These are phyloP conservation scores for Steatocranus sp. DNA, from an alignment of 2,797 vertebrate species.

Conservation along the genomic window DNA sequence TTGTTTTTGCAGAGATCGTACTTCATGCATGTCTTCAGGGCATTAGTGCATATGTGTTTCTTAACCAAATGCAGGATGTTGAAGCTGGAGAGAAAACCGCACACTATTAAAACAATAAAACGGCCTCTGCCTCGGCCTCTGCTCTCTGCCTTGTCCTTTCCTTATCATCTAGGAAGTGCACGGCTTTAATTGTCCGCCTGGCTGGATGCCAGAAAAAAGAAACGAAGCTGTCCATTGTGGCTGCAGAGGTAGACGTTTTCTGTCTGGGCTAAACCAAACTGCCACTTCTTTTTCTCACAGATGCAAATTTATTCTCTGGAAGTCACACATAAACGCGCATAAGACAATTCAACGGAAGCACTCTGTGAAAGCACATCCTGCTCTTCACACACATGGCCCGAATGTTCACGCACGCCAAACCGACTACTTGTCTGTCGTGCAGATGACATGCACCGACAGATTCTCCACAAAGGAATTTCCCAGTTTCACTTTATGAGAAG, in stretches of 20 bases:
- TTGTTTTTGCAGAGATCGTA: not conserved
- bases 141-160: not conserved
- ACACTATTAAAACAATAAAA: not conserved
- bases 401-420: not conserved
- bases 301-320: slow-evolving; percentile 37
- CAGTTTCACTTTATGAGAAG: slow-evolving; percentile 42
- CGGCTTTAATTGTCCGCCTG: slow-evolving; percentile 31
- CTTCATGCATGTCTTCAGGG: not conserved
- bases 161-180: slow-evolving; percentile 16
- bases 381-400: not conserved
- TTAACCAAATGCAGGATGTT: slow-evolving; percentile 11
- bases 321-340: slow-evolving; percentile 17
- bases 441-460: slow-evolving; percentile 17
- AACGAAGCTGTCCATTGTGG: slow-evolving; percentile 16
- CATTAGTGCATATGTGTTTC: not conserved
- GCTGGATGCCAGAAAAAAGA: slow-evolving; percentile 3
- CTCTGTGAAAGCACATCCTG: slow-evolving; percentile 52
- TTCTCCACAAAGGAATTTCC: slow-evolving; percentile 56
- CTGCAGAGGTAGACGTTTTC: not conserved
- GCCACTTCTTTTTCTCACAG: not conserved
- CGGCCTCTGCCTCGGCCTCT: too few species aligned
- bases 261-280: not conserved
- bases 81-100: not conserved
- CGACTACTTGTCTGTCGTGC: slow-evolving; percentile 9
- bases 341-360: slow-evolving; percentile 62